phyloP scores from a whole-genome alignment of 2,888 invertebrate species.

The Dicyrtoma fusca region DNA sequence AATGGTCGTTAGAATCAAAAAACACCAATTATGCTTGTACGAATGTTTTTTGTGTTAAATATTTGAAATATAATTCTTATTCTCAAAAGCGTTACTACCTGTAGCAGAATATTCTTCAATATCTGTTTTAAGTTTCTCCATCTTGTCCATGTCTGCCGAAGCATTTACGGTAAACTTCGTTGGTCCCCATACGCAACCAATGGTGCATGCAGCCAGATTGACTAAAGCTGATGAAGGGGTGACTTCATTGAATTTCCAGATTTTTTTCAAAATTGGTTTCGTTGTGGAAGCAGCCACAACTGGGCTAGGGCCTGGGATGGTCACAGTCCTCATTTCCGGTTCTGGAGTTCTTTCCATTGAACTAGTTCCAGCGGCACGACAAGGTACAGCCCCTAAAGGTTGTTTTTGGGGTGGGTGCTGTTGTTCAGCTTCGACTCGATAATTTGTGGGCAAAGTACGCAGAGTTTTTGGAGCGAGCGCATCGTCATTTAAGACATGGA shows the following conservation, averaged over 20 bases:
- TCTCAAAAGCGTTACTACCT: not conserved
- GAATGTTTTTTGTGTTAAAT: no score
- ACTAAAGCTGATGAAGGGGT: not conserved
- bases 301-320: not conserved
- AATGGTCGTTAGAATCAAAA: no score
- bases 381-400: no score
- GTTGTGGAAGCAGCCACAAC: not conserved
- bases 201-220: not conserved
- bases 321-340: no score
- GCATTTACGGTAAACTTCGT: slow-evolving; percentile 5
- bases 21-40: not conserved
- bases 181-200: not conserved
- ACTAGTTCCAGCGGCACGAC: no score
- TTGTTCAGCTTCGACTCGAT: no score
- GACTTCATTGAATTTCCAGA: slow-evolving; percentile 1
- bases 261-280: not conserved
- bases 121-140: not conserved
- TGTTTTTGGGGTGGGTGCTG: no score
- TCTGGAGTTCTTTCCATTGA: no score
- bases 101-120: not conserved
- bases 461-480: no score
- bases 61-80: not conserved
- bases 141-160: not conserved
- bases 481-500: no score
- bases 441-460: no score